These are phyloP conservation scores for Leptinotarsa haldemani DNA, from an alignment of 2,888 invertebrate species.

Conservation along the genomic window DNA sequence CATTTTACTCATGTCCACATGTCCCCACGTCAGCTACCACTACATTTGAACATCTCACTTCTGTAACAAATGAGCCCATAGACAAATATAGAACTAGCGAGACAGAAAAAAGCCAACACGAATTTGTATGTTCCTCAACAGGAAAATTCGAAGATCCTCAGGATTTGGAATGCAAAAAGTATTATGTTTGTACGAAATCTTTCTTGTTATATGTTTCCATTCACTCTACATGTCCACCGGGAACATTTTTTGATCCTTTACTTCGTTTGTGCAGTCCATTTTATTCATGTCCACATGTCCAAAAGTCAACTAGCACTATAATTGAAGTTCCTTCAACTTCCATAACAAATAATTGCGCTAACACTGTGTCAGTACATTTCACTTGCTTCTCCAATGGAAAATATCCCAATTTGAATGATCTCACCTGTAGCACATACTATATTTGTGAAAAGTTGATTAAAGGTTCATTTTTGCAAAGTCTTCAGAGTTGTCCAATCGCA, in stretches of 20 bases:
- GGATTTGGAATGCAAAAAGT: background rate
- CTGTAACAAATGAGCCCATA: no score
- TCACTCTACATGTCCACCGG: background rate
- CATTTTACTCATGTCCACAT: background rate
- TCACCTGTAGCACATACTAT: background rate
- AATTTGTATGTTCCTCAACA: background rate
- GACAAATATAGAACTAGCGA: no score
- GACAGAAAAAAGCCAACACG: background rate
- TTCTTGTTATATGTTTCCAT: background rate
- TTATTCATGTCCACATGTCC: background rate
- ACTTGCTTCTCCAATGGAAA: background rate
- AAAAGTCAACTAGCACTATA: background rate
- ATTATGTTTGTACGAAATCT: background rate
- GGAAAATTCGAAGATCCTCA: background rate
- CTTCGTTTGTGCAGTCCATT: background rate
- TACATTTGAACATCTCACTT: no score
- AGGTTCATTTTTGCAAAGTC: background rate
- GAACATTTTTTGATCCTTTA: background rate
- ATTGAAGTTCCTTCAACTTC: constrained; percentile 20
- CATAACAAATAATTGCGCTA: no score
- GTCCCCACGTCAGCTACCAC: no score
- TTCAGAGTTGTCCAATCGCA: background rate
- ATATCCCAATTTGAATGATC: background rate
- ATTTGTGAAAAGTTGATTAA: background rate
- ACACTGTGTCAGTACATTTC: background rate